Evolutionary conservation across 2,888 invertebrate genomes (phyloP), one percentile per base, ranked within the genome.

Genomic region (Stramonita haemastoma): DNA sequence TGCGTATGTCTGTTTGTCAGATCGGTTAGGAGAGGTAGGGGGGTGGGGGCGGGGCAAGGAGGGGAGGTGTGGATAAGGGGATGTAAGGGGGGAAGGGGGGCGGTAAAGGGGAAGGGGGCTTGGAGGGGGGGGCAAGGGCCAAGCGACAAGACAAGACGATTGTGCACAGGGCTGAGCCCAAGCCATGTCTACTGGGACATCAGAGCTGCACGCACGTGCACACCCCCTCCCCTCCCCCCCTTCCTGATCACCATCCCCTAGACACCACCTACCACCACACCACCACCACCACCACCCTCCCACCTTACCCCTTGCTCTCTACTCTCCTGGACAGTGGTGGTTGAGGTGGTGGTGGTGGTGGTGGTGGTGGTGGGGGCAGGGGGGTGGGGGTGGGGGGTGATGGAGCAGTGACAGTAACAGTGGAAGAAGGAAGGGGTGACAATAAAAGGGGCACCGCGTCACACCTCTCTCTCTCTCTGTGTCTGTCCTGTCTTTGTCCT

Each of bases 121-220:
- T 1, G 19, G 22, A 15, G 19, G 77, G 32, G 19, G 29, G 32
- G 77, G 19, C n/a, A n/a, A n/a, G 77, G 32, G 13, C 5, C 17
- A 17, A 13, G 34, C 15, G 77, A 13, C 32, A 34, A 32, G 77
- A 32, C 32, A 34, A 22, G 70, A 8, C 5, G 77, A 32, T 8
- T 11, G 86, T 32, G 46, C 56, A 57, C 29, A 29, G 66, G 22
- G 66, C 66, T 60, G 60, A 19, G 66, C 86, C 32, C 86, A 57
- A 32, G 60, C 34, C 29, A 4, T 56, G 32, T 86, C 86, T 86
- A 29, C 32, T 22, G 86, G 86, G 86, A 86, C 86, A 86, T 86
- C 57, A 60, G 26, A 17, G 26, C 32, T 86, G 86, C 86, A 86
- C 32, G 86, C 86, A 86, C 86, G 86, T 34, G 85, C 84, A 29